Conservation (phyloP, 2,113 vertebrate genomes). For the Ictidomys tridecemlineatus region DNA sequence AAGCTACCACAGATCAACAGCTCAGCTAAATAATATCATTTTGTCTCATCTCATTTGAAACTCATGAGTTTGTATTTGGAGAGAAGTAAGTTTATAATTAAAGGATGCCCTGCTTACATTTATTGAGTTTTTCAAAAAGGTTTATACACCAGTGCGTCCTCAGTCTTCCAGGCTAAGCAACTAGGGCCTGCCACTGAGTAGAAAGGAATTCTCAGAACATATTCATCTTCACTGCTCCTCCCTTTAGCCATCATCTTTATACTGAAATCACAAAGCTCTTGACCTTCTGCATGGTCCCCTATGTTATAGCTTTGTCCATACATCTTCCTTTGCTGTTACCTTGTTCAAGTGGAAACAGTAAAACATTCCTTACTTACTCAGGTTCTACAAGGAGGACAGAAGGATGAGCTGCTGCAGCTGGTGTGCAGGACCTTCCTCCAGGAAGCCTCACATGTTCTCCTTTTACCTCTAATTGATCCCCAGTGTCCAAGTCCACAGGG, state of each 20-base stretch:
- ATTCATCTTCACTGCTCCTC: background rate
- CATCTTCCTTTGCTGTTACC: background rate
- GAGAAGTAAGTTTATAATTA: too few relatives aligned
- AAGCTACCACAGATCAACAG: background rate
- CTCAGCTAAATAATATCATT: background rate
- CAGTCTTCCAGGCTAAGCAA: background rate
- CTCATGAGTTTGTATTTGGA: too few relatives aligned
- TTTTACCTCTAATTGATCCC: background rate
- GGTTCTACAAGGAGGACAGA: background rate
- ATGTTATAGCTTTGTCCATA: background rate
- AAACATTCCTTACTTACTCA: background rate
- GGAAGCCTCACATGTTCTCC: background rate
- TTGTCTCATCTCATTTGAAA: background rate
- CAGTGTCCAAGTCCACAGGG: background rate
- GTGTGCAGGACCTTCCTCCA: background rate
- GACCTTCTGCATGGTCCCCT: background rate
- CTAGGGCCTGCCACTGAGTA: background rate
- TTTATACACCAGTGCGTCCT: background rate
- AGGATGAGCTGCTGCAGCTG: background rate
- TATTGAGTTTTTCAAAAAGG: too few relatives aligned
- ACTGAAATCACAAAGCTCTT: background rate
- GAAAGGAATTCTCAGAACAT: accelerated
- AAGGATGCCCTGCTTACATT: too few relatives aligned
- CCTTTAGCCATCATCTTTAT: background rate
- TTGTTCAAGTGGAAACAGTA: background rate